A percentile compares a stretch with the other conserved stretches of the same genome.
phyloP scores from a whole-genome alignment of 2,888 invertebrate species.

The Drosophila limbata region DNA sequence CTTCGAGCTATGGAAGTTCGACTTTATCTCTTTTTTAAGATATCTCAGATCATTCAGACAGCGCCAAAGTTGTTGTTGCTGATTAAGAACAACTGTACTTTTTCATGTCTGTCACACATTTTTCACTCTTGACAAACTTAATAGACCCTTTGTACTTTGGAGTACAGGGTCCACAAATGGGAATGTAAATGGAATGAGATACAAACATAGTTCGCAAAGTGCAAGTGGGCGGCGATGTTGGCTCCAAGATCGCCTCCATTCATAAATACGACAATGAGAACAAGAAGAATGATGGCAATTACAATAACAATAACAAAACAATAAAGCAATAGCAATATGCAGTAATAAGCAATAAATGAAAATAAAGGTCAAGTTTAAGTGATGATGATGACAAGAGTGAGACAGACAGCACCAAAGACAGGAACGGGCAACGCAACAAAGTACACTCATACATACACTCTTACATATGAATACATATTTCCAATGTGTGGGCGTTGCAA shows the following conservation, averaged over 20 bases:
- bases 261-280: slow-evolving; percentile 46
- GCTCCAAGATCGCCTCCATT: slow-evolving; percentile 48
- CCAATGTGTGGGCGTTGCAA: slow-evolving; percentile 42
- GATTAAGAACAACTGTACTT: background rate
- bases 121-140: no score
- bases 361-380: slow-evolving; percentile 78
- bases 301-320: slow-evolving; percentile 46
- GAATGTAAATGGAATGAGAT: slow-evolving; percentile 35
- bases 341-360: slow-evolving; percentile 74
- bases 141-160: background rate
- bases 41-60: no score
- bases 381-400: slow-evolving; percentile 30
- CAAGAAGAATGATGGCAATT: slow-evolving; percentile 47
- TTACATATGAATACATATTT: slow-evolving; percentile 2
- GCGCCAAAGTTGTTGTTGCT: no score
- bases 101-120: background rate
- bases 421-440: background rate
- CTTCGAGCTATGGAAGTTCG: no score
- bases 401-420: background rate
- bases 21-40: no score
- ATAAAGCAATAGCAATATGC: slow-evolving; percentile 45
- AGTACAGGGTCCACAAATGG: slow-evolving; percentile 15
- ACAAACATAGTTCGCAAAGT: slow-evolving; percentile 10
- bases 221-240: slow-evolving; percentile 46
- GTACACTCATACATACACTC: slow-evolving; percentile 19